These are phyloP conservation scores for Uropetala carovei DNA, from an alignment of 2,888 invertebrate species.

Conservation along the genomic window DNA sequence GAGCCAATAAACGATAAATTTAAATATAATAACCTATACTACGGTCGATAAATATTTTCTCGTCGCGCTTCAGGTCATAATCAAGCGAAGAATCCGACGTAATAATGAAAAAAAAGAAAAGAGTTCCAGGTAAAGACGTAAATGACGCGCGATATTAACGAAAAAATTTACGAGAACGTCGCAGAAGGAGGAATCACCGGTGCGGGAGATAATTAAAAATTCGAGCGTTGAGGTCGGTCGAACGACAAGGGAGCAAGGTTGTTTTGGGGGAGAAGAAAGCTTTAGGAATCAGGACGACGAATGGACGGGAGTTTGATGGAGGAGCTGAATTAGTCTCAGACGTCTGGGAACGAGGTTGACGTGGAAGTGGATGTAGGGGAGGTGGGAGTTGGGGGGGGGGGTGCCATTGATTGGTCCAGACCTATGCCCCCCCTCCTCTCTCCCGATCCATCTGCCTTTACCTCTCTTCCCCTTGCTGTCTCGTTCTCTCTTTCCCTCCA, in stretches of 20 bases:
- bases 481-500: not conserved
- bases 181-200: not conserved
- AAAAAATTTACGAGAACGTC: not conserved
- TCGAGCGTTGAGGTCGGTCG: not conserved
- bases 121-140: not conserved
- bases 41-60: too few relatives aligned
- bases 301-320: not conserved
- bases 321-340: not conserved
- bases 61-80: too few relatives aligned
- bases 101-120: too few relatives aligned
- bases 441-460: not conserved
- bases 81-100: too few relatives aligned
- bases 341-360: not conserved
- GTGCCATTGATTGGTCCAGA: conserved; percentile 13
- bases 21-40: too few relatives aligned
- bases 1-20: too few relatives aligned
- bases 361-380: not conserved
- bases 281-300: not conserved
- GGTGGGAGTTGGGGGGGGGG: not conserved
- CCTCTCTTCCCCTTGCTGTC: not conserved
- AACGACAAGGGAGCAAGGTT: not conserved
- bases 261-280: not conserved
- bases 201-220: not conserved
- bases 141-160: not conserved
- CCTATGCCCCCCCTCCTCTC: not conserved